Evolutionary conservation across 1,140 invertebrate species (phyloP).

Genomic region (Brachionus angularis): DNA sequence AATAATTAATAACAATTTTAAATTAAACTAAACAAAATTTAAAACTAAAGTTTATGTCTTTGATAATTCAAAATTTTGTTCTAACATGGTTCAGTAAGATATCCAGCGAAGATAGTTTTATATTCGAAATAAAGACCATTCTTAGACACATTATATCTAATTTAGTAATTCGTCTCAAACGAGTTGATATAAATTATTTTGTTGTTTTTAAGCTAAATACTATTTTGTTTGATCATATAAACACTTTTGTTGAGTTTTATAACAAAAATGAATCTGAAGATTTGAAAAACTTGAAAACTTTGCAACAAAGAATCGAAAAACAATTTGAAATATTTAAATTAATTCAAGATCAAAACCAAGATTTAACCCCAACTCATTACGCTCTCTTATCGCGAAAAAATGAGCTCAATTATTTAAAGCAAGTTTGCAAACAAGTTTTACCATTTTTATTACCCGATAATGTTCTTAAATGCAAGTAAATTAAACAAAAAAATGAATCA

Average conservation of each 20-base stretch:
- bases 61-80: slow-evolving; percentile 38
- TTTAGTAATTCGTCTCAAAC: slow-evolving; percentile 1
- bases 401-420: slow-evolving; percentile 28
- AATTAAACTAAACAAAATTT: neutral
- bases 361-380: neutral
- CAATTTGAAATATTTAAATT: slow-evolving; percentile 13
- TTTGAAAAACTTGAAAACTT: neutral
- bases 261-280: neutral
- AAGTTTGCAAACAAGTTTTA: slow-evolving; percentile 6
- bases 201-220: slow-evolving; percentile 2
- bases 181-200: slow-evolving; percentile 21
- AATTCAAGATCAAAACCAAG: neutral
- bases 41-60: slow-evolving; percentile 8
- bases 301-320: neutral
- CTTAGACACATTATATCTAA: slow-evolving; percentile 22
- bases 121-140: slow-evolving; percentile 16
- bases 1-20: neutral
- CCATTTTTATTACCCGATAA: neutral
- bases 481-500: no score
- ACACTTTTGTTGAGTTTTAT: slow-evolving; percentile 7
- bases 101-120: slow-evolving; percentile 14
- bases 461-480: slow-evolving; percentile 36
- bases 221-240: slow-evolving; percentile 17
- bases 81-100: slow-evolving; percentile 33
- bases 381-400: slow-evolving; percentile 4